phyloP scores from a whole-genome alignment of 30 jellyfish, hydroid and myxozoan species.

The Turritopsis rubra region DNA sequence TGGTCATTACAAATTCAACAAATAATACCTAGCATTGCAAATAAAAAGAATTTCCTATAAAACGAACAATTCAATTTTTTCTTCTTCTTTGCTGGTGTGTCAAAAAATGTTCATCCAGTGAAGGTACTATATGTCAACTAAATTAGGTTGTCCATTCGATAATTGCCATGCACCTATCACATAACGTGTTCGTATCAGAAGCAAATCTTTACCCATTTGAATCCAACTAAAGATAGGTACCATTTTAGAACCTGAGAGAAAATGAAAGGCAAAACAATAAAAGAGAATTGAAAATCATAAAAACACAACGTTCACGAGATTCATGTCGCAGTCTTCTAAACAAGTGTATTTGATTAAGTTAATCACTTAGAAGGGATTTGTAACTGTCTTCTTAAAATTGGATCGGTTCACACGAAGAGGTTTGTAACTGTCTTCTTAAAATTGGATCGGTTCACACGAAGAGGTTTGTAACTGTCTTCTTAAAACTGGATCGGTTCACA shows the following conservation, averaged over 20 bases:
- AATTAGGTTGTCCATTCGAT: conserved; percentile 29
- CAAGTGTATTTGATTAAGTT: no score
- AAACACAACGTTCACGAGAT: no score
- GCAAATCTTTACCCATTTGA: conserved; percentile 91
- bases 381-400: no score
- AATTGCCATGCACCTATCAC: conserved; percentile 91
- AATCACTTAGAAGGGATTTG: no score
- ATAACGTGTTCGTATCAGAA: conserved; percentile 79
- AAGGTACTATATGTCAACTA: conserved; percentile 25
- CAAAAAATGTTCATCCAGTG: not conserved
- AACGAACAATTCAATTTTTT: not conserved
- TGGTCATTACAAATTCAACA: not conserved
- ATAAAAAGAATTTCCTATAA: not conserved
- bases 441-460: no score
- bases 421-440: no score
- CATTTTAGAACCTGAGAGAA: conserved; percentile 84
- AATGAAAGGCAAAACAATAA: not conserved
- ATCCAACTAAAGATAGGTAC: conserved; percentile 94
- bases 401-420: no score
- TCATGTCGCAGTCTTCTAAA: no score
- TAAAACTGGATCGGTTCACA: no score
- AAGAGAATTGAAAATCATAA: no score
- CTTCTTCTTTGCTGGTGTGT: not conserved
- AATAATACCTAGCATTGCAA: not conserved
- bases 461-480: no score